phyloP scores from a whole-genome alignment of 2,888 invertebrate genomes.

The Drosophila mimica region DNA sequence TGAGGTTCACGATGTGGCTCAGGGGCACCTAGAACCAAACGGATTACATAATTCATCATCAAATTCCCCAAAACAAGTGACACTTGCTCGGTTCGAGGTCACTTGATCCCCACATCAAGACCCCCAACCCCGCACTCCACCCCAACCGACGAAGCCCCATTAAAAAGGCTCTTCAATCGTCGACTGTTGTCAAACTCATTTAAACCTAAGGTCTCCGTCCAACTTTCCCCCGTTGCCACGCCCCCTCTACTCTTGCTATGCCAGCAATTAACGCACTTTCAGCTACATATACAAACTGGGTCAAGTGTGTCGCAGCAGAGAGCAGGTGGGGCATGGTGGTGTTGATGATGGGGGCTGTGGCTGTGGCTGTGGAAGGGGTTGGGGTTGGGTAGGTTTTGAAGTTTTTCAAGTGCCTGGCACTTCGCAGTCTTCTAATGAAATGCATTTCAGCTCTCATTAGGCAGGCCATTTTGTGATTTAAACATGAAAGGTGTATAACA shows the following conservation, averaged over 20 bases:
- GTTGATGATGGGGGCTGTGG: too few relatives aligned
- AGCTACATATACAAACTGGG: conserved; percentile 55
- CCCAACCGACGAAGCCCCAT: background rate
- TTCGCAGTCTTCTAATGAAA: conserved; percentile 70
- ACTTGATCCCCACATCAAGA: background rate
- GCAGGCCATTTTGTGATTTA: conserved; percentile 72
- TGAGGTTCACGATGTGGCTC: background rate
- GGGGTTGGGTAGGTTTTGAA: conserved; percentile 19
- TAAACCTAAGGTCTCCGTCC: conserved; percentile 16
- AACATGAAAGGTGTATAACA: conserved; percentile 32
- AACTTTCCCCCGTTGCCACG: background rate
- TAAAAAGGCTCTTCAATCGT: conserved; percentile 41
- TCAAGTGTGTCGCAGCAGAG: conserved; percentile 51
- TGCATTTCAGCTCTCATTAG: conserved; percentile 77
- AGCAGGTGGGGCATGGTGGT: background rate
- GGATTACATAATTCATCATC: conserved; percentile 66
- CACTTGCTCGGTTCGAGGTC: conserved; percentile 7
- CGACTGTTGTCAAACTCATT: conserved; percentile 55
- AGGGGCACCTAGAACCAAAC: conserved; percentile 2
- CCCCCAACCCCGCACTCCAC: background rate
- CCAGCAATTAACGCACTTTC: conserved; percentile 75
- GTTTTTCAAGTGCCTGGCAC: conserved; percentile 57
- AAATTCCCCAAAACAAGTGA: conserved; percentile 41
- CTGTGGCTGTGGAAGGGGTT: background rate
- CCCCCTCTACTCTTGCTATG: conserved; percentile 1